Percentiles rank a stretch among this genome's conserved stretches.
Conservation (phyloP, 2,797 vertebrate genomes). For the Typhlichthys subterraneus region DNA sequence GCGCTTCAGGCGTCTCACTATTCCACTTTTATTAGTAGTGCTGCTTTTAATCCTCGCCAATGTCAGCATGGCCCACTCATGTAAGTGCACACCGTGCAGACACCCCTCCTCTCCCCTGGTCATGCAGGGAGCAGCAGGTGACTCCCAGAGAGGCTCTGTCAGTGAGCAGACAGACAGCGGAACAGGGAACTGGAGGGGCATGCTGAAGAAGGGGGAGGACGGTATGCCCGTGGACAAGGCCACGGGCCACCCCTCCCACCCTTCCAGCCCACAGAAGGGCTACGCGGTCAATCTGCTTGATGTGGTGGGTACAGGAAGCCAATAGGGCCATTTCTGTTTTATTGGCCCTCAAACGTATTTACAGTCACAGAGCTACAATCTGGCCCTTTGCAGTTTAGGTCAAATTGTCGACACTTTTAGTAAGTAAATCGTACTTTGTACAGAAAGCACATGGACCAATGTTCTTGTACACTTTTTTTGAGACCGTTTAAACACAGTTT, state of each 20-base stretch:
- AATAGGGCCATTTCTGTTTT: not conserved
- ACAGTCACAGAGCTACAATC: too few relatives aligned
- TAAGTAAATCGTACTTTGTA: too few relatives aligned
- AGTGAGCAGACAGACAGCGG: slow-evolving; percentile 77
- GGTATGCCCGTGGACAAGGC: slow-evolving; percentile 75
- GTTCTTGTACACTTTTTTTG: too few relatives aligned
- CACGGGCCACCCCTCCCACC: slow-evolving; percentile 58
- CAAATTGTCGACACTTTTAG: too few relatives aligned
- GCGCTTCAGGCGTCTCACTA: not conserved
- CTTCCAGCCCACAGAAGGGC: slow-evolving; percentile 87
- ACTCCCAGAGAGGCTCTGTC: slow-evolving; percentile 60
- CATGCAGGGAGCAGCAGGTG: slow-evolving; percentile 52
- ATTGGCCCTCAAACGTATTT: too few relatives aligned
- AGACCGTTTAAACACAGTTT: too few relatives aligned
- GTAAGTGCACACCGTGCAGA: not conserved
- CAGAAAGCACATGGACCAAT: too few relatives aligned
- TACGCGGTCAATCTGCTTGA: slow-evolving; percentile 94
- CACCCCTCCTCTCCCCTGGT: not conserved
- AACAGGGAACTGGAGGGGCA: slow-evolving; percentile 92
- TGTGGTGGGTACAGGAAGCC: slow-evolving; percentile 81
- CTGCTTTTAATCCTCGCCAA: not conserved
- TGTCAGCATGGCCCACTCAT: not conserved
- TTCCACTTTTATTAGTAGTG: too few relatives aligned
- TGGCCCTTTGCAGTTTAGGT: too few relatives aligned
- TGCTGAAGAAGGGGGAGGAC: slow-evolving; percentile 93